Evolutionary conservation across 2,888 invertebrate species (phyloP), one percentile per base, ranked within the genome.

Genomic region (Chesias legatella): DNA sequence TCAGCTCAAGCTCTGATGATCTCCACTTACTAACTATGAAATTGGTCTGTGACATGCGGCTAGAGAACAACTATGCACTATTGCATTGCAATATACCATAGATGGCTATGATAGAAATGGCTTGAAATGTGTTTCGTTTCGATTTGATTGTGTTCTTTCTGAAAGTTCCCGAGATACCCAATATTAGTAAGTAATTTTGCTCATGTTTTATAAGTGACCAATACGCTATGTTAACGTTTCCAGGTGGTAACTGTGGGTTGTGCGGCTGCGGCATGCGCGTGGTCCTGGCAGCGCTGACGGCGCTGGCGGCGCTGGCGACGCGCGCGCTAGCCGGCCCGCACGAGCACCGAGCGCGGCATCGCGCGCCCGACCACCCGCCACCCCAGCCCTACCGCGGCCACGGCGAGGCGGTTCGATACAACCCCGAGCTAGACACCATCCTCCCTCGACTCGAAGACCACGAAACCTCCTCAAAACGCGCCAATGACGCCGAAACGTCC

Each of bases 331-430:
- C 85, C 63, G 71, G 79, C 56, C 83, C 86, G 56, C 84, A 85
- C 62, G 88, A 88, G 73, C 84, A 88, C 68, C 84, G 88, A 64
- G 88, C 88, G 61, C 73, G 89, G 60, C 89, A 88, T 65, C 84
- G 83, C 60, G 83, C 85, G 56, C 85, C 85, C 42, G 85, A 84
- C 50, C 83, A 82, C 53, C 66, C 79, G 40, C 80, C 76, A 30
- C 75, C 79, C n/a, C 78, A 84, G 60, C 86, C 88, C 49, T 90
- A 90, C 63, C 80, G 77, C 55, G 90, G 90, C 48, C 90, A 89
- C 58, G 90, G 90, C 57, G 90, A 90, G 63, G 83, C 88, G 47
- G 89, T 90, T 51, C 81, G 89, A 45, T 88, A 90, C 60, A 89
- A 89, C 65, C 88, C 90, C 10, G 89, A 89, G 55, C 63, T 89